A percentile compares a stretch with the other conserved stretches of the same genome.
These are phyloP conservation scores for Congeria kusceri DNA, from an alignment of 2,888 invertebrate species.

Conservation along the genomic window DNA sequence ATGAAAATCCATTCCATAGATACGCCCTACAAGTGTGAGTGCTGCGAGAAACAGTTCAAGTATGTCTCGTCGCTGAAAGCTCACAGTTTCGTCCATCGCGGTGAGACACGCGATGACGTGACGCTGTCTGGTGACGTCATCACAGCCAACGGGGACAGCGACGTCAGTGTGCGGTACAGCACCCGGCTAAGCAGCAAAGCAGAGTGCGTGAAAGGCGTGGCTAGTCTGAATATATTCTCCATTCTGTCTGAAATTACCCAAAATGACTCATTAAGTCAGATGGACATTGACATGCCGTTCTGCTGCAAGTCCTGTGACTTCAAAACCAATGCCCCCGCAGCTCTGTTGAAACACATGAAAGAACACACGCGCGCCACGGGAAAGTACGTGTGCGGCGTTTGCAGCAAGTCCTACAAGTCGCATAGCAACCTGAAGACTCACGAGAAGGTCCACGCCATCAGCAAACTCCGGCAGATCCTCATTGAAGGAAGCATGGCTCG, in stretches of 20 bases:
- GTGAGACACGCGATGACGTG: slow-evolving; percentile 10
- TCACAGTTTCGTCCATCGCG: slow-evolving; percentile 42
- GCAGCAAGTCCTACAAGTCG: slow-evolving; percentile 36
- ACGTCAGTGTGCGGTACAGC: background rate
- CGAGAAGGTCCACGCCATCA: slow-evolving; percentile 46
- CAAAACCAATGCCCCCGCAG: slow-evolving; percentile 35
- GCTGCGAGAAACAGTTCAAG: slow-evolving; percentile 49
- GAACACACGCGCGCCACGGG: slow-evolving; percentile 31
- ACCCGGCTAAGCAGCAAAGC: background rate
- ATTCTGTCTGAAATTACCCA: background rate
- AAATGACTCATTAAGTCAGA: background rate
- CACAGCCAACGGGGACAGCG: background rate
- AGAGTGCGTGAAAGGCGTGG: background rate
- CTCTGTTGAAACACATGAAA: slow-evolving; percentile 43
- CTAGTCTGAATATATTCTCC: slow-evolving; percentile 20
- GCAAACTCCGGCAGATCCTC: slow-evolving; percentile 29
- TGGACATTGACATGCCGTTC: slow-evolving; percentile 22
- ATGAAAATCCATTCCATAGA: slow-evolving; percentile 38
- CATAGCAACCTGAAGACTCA: slow-evolving; percentile 34
- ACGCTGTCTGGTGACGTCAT: background rate
- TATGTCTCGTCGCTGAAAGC: slow-evolving; percentile 37
- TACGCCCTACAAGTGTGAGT: slow-evolving; percentile 27
- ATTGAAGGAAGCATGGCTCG: background rate
- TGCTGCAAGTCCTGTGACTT: slow-evolving; percentile 43
- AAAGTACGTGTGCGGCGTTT: slow-evolving; percentile 26